Percentiles rank a stretch among this genome's conserved stretches.
phyloP scores from a whole-genome alignment of 35 echinoderm and acorn worm species.

The Amphiura filiformis region DNA sequence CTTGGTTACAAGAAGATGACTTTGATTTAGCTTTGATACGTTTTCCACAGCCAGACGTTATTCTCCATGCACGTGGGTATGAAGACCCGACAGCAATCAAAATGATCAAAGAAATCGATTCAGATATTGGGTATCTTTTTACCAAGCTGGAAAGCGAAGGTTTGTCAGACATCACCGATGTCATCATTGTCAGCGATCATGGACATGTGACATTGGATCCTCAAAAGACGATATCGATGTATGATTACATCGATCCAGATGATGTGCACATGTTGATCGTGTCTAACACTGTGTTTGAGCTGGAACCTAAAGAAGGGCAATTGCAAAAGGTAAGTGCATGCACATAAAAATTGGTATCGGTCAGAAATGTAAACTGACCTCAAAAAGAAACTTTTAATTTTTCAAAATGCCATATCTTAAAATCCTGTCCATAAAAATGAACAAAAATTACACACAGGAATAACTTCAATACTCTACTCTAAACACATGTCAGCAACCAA shows the following conservation, averaged over 20 bases:
- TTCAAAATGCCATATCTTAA: too few relatives aligned
- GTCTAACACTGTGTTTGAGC: conserved; percentile 52
- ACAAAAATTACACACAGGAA: too few relatives aligned
- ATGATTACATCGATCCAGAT: conserved; percentile 59
- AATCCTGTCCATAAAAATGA: too few relatives aligned
- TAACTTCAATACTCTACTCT: too few relatives aligned
- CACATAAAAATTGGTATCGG: neutral
- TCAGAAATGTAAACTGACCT: neutral
- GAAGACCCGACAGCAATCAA: neutral
- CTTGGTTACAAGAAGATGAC: conserved; percentile 70
- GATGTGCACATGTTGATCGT: conserved; percentile 71
- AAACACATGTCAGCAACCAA: too few relatives aligned
- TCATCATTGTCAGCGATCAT: conserved; percentile 74
- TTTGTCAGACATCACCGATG: conserved; percentile 49
- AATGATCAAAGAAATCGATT: conserved; percentile 25
- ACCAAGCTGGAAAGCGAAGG: conserved; percentile 40
- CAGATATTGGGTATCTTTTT: conserved; percentile 39
- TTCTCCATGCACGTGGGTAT: conserved; percentile 60
- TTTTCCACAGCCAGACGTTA: conserved; percentile 69
- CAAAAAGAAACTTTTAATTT: too few relatives aligned
- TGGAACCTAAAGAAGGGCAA: conserved; percentile 44
- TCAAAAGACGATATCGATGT: conserved; percentile 38
- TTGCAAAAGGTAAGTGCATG: conserved; percentile 28
- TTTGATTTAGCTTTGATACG: conserved; percentile 73
- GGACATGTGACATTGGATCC: conserved; percentile 61